Evolutionary conservation across 2,113 vertebrate species (phyloP), one percentile per base, ranked within the genome.

Genomic region (Chrysochloris asiatica): DNA sequence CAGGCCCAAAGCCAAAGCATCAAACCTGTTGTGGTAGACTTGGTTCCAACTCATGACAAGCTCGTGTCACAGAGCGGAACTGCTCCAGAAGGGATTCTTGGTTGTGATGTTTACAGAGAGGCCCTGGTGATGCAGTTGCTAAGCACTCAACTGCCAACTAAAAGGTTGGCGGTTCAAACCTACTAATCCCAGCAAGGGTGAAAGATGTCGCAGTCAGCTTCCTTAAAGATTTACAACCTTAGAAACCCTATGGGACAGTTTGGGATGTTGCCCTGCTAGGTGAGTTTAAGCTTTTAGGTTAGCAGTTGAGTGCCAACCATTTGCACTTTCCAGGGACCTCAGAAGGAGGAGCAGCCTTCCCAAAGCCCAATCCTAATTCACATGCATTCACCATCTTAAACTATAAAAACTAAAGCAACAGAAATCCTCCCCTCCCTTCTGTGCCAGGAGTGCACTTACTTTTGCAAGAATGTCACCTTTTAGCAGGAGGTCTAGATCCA

Each of bases 401-500:
- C 10, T n/a, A 9, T 30, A 52, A 50, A 56, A 56, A 10, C 17
- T 41, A 14, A 73, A 19, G 47, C 45, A 36, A 6, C 13, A 19
- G 61, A 69, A 21, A 43, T 2, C 28, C 47, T 43, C 19, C 0
- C 0, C 4, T 13, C 16, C 0, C 0, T 4, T 12, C 11, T 2
- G 1, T 41, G 36, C 86, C 28, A 38, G 72, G 52, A 67, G 30
- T 0, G 0, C 33, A 24, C 83, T 75, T 43, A 76, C n/a, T 50
- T 81, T 72, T 36, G 80, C 67, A 13, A 43, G 88, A 78, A 82
- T 56, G 84, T 63, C 63, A 14, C 86, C 83, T 85, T 73, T 43
- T 47, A 79, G 88, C 79, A 17, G 63, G 78, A 47, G 75, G 75
- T 71, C 88, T 75, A 89, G 95, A 95, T 92, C 48, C 43, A 50